A percentile compares a stretch with the other conserved stretches of the same genome.
Conservation (phyloP, 2,113 vertebrate genomes). For the Bubo scandiacus region DNA sequence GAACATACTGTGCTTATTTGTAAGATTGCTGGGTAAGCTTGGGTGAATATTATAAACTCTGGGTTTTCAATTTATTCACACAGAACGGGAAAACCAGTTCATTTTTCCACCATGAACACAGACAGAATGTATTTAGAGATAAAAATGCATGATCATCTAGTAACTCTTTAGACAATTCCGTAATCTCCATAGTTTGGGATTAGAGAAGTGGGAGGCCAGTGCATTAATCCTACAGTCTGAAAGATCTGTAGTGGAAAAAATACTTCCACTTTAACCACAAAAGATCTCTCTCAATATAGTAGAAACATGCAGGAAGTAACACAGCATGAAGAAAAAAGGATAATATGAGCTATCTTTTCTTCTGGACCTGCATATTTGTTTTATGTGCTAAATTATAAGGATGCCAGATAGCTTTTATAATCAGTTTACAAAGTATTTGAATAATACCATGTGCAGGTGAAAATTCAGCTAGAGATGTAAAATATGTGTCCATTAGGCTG, state of each 20-base stretch:
- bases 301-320: background rate
- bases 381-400: background rate
- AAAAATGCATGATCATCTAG: background rate
- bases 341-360: background rate
- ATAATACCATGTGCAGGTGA: background rate
- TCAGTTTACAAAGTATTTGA: background rate
- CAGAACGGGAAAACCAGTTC: background rate
- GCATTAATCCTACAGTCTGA: background rate
- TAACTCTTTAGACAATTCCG: background rate
- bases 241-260: background rate
- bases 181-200: background rate
- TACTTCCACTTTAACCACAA: background rate
- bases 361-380: background rate
- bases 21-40: background rate
- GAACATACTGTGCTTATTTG: background rate
- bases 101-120: background rate
- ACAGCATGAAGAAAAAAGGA: background rate
- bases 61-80: background rate
- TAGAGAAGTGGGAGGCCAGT: background rate
- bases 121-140: background rate
- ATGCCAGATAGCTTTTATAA: background rate
- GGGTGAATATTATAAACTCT: background rate
- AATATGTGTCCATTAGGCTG: conserved; percentile 10
- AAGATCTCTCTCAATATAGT: background rate
- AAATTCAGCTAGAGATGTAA: conserved; percentile 8